Percentiles rank a stretch among this genome's conserved stretches.
These are phyloP conservation scores for Pseudomugil gertrudae DNA, from an alignment of 2,797 vertebrate genomes.

Conservation along the genomic window DNA sequence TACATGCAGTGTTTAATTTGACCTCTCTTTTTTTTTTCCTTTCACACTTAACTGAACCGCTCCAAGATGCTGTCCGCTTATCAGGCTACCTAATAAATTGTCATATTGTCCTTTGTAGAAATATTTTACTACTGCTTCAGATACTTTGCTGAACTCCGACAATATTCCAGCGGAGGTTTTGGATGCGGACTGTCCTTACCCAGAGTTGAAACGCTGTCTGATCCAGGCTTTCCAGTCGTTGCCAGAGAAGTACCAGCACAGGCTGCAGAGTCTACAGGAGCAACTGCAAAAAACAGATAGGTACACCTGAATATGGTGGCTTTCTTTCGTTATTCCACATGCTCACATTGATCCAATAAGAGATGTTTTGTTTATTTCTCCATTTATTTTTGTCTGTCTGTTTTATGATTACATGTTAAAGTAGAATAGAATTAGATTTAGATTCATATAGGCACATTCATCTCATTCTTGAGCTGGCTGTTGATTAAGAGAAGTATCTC, in stretches of 20 bases:
- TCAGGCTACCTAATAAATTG: constrained; percentile 4
- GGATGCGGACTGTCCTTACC: constrained; percentile 84
- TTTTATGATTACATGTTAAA: constrained; percentile 22
- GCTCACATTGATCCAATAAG: constrained; percentile 1
- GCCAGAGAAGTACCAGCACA: constrained; percentile 78
- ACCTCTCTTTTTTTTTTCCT: not conserved
- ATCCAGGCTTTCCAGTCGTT: constrained; percentile 83
- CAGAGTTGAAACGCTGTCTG: constrained; percentile 85
- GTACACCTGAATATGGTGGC: constrained; percentile 62
- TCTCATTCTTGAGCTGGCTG: constrained; percentile 24
- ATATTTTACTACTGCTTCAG: constrained; percentile 52
- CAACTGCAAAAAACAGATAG: constrained; percentile 78
- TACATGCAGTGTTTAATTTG: not conserved
- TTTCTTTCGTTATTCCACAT: not conserved
- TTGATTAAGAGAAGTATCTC: constrained; percentile 24
- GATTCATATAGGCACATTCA: constrained; percentile 27
- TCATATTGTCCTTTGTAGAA: constrained; percentile 58
- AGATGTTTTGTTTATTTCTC: constrained; percentile 6
- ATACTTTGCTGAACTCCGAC: constrained; percentile 46
- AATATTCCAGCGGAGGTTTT: constrained; percentile 83
- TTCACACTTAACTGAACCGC: not conserved
- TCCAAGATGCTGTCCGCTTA: not conserved
- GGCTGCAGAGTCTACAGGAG: constrained; percentile 75
- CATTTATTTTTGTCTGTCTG: constrained; percentile 14
- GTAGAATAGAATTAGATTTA: constrained; percentile 39